Conservation (phyloP, 2,888 invertebrate genomes). For the Tricholauxania praeusta region DNA sequence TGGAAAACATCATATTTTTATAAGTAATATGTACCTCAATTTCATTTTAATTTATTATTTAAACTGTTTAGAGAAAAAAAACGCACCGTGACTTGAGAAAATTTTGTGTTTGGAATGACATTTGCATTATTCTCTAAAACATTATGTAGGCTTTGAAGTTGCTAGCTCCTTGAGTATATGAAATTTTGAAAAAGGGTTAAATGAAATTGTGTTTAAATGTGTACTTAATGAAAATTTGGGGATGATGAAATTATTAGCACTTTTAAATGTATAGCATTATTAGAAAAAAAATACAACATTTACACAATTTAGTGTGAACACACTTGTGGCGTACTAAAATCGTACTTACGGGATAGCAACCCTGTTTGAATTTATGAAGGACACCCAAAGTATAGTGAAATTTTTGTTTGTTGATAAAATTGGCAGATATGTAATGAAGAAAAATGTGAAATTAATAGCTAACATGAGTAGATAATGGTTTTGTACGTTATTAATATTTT, state of each 20-base stretch:
- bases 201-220: too few relatives aligned
- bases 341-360: constrained; percentile 62
- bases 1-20: too few relatives aligned
- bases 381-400: constrained; percentile 1
- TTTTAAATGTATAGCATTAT: background rate
- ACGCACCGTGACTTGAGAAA: too few relatives aligned
- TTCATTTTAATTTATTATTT: too few relatives aligned
- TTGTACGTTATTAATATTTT: too few relatives aligned
- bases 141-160: too few relatives aligned
- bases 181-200: too few relatives aligned
- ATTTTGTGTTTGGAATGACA: too few relatives aligned
- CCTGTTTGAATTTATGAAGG: constrained; percentile 47
- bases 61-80: too few relatives aligned
- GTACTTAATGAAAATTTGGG: background rate
- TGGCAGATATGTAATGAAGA: constrained; percentile 29
- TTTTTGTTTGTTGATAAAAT: constrained; percentile 1
- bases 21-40: too few relatives aligned
- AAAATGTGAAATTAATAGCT: constrained; percentile 17
- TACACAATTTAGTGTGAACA: constrained; percentile 39
- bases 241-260: background rate
- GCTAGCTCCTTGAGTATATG: too few relatives aligned
- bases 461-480: background rate
- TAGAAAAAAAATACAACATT: constrained; percentile 32
- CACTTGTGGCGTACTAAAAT: constrained; percentile 34
- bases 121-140: too few relatives aligned